These are phyloP conservation scores for Agonopterix subpropinquella DNA, from an alignment of 2,888 invertebrate genomes.

Conservation along the genomic window DNA sequence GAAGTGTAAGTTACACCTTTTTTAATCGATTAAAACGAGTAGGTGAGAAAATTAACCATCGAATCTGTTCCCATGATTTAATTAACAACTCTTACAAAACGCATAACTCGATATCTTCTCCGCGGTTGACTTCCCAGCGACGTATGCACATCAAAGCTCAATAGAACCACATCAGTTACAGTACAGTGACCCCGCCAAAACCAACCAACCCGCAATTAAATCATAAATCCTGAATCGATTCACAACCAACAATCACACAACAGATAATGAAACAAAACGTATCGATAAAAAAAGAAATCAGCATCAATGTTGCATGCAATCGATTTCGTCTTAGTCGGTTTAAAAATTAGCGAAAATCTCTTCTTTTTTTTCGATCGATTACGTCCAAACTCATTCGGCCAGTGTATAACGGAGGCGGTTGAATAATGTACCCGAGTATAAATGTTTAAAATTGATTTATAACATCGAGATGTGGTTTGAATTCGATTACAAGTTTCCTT, in stretches of 20 bases:
- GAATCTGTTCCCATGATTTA: background rate
- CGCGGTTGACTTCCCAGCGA: constrained; percentile 33
- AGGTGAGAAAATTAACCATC: background rate
- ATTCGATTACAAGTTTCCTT: constrained; percentile 35
- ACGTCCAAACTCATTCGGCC: constrained; percentile 18
- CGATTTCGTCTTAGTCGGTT: constrained; percentile 41
- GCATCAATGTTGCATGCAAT: constrained; percentile 48
- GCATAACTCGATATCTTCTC: constrained; percentile 20
- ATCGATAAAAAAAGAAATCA: constrained; percentile 40
- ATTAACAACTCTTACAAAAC: background rate
- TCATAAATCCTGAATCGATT: constrained; percentile 69
- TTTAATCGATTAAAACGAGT: background rate
- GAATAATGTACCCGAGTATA: constrained; percentile 31
- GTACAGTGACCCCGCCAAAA: constrained; percentile 15
- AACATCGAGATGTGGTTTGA: constrained; percentile 27
- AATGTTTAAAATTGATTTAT: constrained; percentile 41
- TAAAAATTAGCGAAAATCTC: constrained; percentile 43
- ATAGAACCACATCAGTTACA: constrained; percentile 11
- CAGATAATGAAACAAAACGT: constrained; percentile 68
- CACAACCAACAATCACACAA: constrained; percentile 71
- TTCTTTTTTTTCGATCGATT: constrained; percentile 26
- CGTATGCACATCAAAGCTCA: background rate
- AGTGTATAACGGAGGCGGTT: constrained; percentile 26
- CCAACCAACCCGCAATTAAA: constrained; percentile 64
- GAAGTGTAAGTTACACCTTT: too few species aligned